Conservation (phyloP, 2,888 invertebrate genomes). For the Masnerella sp. region DNA sequence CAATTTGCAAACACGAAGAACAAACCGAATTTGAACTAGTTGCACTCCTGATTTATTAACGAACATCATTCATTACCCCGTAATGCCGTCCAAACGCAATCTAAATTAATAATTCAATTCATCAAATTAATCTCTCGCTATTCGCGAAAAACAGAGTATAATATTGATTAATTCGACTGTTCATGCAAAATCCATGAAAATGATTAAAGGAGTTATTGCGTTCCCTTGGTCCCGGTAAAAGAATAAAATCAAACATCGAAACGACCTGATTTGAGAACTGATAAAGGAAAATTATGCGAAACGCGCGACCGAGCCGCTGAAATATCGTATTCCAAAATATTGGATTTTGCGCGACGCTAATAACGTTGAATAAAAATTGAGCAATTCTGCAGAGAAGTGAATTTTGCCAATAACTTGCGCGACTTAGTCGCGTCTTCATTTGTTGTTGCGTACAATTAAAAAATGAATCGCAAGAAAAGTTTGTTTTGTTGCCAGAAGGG, state of each 20-base stretch:
- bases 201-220: background rate
- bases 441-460: no score
- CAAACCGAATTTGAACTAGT: no score
- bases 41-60: no score
- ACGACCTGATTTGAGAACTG: background rate
- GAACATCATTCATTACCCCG: no score
- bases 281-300: slow-evolving; percentile 8
- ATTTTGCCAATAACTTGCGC: no score
- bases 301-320: background rate
- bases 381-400: background rate
- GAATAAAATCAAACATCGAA: background rate
- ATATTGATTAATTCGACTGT: background rate
- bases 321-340: background rate
- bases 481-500: no score
- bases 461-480: no score
- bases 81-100: no score
- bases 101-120: background rate
- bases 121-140: no score
- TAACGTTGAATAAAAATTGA: slow-evolving; percentile 6
- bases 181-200: background rate
- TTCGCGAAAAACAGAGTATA: no score
- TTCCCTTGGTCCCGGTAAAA: background rate
- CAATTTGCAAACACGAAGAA: no score
- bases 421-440: no score
- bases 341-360: slow-evolving; percentile 3